Conservation (phyloP, 2,797 vertebrate species). For the Crocidura indochinensis region DNA sequence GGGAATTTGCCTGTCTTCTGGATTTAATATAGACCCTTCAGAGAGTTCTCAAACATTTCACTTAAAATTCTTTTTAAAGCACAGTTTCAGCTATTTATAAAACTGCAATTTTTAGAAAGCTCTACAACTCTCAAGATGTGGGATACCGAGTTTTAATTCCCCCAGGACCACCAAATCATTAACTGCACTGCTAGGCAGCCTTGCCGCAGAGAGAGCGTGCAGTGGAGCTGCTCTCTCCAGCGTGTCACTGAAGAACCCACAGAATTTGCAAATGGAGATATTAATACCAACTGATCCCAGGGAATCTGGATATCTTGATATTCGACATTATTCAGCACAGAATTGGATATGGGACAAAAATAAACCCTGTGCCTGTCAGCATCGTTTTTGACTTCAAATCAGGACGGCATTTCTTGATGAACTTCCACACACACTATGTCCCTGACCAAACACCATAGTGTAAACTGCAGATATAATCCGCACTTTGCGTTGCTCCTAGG, state of each 20-base stretch:
- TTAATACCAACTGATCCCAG: background rate
- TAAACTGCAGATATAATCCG: no score
- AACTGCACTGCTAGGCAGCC: background rate
- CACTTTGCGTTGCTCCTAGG: no score
- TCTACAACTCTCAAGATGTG: constrained; percentile 12
- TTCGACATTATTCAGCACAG: background rate
- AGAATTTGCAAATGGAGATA: constrained; percentile 7
- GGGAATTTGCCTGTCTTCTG: background rate
- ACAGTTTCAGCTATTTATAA: constrained; percentile 62
- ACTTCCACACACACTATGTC: background rate
- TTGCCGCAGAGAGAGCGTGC: background rate
- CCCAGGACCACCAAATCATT: background rate
- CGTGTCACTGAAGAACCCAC: background rate
- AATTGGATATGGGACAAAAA: background rate
- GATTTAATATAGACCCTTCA: background rate
- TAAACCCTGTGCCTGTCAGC: background rate
- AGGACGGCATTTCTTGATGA: background rate
- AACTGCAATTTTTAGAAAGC: constrained; percentile 14
- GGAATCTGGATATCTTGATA: background rate
- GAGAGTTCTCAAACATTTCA: constrained; percentile 23
- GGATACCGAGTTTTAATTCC: background rate
- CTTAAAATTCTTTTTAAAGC: constrained; percentile 58
- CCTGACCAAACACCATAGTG: no score
- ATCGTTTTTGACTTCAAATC: background rate
- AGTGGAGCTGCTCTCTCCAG: background rate